phyloP scores from a whole-genome alignment of 2,888 invertebrate genomes.

The Thera britannica region DNA sequence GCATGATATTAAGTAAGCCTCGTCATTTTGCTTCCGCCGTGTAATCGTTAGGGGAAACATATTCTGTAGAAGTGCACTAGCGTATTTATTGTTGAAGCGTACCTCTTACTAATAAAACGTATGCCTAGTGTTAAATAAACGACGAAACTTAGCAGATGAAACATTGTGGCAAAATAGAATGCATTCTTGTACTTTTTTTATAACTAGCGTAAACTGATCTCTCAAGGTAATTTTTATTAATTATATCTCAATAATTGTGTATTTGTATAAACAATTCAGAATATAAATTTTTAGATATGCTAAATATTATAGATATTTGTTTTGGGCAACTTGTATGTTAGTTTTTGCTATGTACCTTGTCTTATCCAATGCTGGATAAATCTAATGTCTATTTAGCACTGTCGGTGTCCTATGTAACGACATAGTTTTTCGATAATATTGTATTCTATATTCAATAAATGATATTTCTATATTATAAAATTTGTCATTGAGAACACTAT shows the following conservation, averaged over 20 bases:
- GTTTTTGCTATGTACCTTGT: slow-evolving; percentile 71
- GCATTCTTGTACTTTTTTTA: slow-evolving; percentile 81
- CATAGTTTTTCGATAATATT: slow-evolving; percentile 83
- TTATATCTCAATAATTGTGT: slow-evolving; percentile 78
- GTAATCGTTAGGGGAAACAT: slow-evolving; percentile 73
- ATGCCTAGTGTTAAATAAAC: slow-evolving; percentile 74
- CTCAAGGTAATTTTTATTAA: slow-evolving; percentile 82
- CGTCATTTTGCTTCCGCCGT: slow-evolving; percentile 72
- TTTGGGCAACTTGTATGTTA: slow-evolving; percentile 73
- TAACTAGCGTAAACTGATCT: slow-evolving; percentile 84
- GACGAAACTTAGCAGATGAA: slow-evolving; percentile 69
- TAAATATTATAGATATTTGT: slow-evolving; percentile 69
- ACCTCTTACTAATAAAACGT: slow-evolving; percentile 71
- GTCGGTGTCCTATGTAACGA: slow-evolving; percentile 79
- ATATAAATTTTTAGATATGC: slow-evolving; percentile 77
- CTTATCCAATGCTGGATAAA: slow-evolving; percentile 74
- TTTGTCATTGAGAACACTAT: slow-evolving; percentile 80
- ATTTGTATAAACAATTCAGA: slow-evolving; percentile 81
- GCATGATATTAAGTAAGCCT: slow-evolving; percentile 56
- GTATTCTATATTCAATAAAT: slow-evolving; percentile 84
- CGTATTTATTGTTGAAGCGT: slow-evolving; percentile 73
- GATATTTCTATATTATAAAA: slow-evolving; percentile 82
- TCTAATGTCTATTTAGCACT: slow-evolving; percentile 73
- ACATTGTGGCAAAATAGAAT: slow-evolving; percentile 73
- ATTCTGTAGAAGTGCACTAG: slow-evolving; percentile 78